Conservation (phyloP, 1,140 invertebrate species). For the Trachymyrmex septentrionalis region DNA sequence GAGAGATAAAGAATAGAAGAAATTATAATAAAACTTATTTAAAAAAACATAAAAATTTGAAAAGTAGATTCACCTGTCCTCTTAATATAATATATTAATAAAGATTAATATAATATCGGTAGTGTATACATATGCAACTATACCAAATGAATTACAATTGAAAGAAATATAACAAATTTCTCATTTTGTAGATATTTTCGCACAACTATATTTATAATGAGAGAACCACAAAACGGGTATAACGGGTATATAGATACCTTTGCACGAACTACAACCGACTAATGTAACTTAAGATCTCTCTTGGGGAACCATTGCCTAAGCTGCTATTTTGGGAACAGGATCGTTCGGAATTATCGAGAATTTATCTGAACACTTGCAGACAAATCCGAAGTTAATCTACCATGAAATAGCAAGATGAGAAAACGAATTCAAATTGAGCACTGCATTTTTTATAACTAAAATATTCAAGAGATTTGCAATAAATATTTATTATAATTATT, state of each 20-base stretch:
- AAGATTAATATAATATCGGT: not conserved
- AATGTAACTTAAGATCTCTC: constrained; percentile 57
- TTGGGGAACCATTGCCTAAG: constrained; percentile 49
- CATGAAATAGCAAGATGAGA: not conserved
- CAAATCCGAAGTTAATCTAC: constrained; percentile 34
- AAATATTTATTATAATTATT: not conserved
- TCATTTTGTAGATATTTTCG: constrained; percentile 23
- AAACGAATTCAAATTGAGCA: not conserved
- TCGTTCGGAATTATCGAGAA: constrained; percentile 55
- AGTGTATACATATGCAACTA: not conserved
- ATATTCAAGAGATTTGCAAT: not conserved
- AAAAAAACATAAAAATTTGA: too few species aligned
- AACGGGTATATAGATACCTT: constrained; percentile 26
- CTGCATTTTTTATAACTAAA: not conserved
- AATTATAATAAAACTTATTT: too few species aligned
- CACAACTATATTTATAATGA: not conserved
- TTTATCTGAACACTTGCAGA: constrained; percentile 44
- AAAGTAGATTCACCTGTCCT: too few species aligned
- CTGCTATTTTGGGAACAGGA: constrained; percentile 41
- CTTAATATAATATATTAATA: too few species aligned
- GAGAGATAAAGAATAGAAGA: too few species aligned
- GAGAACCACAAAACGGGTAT: constrained; percentile 19
- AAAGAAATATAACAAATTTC: not conserved
- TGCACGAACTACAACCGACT: constrained; percentile 42
- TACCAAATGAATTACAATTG: not conserved